phyloP scores from a whole-genome alignment of 2,113 vertebrate genomes.

The Ranitomeya imitator region DNA sequence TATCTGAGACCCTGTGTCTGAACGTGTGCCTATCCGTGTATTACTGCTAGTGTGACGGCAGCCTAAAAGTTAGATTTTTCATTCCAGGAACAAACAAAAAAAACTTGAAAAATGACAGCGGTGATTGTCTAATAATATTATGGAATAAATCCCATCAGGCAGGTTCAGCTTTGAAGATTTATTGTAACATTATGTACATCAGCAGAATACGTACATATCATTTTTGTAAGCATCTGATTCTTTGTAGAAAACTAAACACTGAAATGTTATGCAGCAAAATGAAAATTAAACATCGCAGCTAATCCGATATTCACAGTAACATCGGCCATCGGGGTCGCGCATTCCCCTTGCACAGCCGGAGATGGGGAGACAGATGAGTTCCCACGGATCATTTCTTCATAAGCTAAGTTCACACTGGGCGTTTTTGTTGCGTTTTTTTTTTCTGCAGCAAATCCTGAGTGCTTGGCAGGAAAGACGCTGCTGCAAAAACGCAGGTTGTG shows the following conservation, averaged over 20 bases:
- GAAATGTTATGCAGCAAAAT: constrained; percentile 71
- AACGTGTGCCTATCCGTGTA: no score
- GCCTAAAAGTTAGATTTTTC: no score
- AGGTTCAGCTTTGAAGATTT: constrained; percentile 25
- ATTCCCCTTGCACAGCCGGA: constrained; percentile 36
- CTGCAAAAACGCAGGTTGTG: no score
- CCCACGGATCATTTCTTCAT: neutral
- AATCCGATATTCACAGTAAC: constrained; percentile 74
- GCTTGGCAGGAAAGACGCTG: no score
- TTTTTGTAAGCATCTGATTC: constrained; percentile 82
- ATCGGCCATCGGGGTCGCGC: constrained; percentile 67
- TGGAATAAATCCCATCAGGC: neutral
- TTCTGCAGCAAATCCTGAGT: no score
- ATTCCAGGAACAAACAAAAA: no score
- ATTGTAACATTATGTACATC: constrained; percentile 85
- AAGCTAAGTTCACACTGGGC: no score
- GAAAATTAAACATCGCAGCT: constrained; percentile 73
- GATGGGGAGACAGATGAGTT: neutral
- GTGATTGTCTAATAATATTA: neutral
- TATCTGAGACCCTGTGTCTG: no score
- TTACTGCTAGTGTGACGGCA: no score
- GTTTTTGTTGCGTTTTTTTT: no score
- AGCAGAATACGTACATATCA: constrained; percentile 86
- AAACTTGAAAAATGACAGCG: neutral
- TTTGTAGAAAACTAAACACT: constrained; percentile 75